phyloP scores from a whole-genome alignment of 2,888 invertebrate species.

The Xylota sylvarum region DNA sequence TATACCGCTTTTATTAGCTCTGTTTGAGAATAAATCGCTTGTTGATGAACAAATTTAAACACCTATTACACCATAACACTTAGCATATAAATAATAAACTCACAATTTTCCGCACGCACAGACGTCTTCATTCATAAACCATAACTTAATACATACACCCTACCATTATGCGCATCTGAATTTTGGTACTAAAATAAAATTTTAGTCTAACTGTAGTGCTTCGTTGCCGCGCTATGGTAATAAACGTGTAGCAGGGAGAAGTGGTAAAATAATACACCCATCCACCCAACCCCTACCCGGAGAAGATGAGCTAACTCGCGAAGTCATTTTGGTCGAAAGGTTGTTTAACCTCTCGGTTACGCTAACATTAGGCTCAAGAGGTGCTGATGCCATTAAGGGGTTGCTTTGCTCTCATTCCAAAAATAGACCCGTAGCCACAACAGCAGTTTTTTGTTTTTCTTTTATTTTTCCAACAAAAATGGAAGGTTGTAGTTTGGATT shows the following conservation, averaged over 20 bases:
- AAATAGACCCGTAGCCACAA: constrained; percentile 1
- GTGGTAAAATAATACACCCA: background rate
- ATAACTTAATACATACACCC: constrained; percentile 3
- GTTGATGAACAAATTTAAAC: constrained; percentile 33
- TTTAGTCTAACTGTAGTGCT: background rate
- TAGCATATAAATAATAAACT: constrained; percentile 19
- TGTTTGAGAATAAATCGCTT: constrained; percentile 7
- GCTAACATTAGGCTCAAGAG: constrained; percentile 9
- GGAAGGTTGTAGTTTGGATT: background rate
- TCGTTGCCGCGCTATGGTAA: background rate
- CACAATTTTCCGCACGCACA: background rate
- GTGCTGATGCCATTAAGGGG: constrained; percentile 1
- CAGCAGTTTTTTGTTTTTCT: background rate
- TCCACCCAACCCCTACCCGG: background rate
- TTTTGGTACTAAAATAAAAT: constrained; percentile 5
- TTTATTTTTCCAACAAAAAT: background rate
- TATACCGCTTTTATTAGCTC: background rate
- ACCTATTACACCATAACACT: constrained; percentile 15
- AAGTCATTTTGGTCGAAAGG: background rate
- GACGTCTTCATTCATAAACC: background rate
- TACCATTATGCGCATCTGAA: background rate
- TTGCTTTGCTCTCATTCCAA: background rate
- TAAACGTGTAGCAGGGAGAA: background rate
- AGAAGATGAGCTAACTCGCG: background rate
- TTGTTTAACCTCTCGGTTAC: constrained; percentile 2